Evolutionary conservation across 2,888 invertebrate genomes (phyloP), one percentile per base, ranked within the genome.

Genomic region (Uropetala carovei): DNA sequence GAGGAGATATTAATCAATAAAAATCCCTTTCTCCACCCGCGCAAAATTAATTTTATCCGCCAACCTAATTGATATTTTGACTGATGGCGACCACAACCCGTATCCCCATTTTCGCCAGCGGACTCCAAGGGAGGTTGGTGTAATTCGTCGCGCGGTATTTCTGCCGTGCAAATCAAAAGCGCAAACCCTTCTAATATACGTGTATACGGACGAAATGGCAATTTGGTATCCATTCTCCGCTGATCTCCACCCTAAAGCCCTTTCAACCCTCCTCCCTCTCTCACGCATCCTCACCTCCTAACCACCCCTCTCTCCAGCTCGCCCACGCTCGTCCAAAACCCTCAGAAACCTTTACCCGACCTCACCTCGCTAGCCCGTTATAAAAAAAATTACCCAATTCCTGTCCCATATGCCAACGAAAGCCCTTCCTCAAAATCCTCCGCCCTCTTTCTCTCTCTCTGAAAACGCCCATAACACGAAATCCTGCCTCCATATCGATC

Each of bases 401-500:
- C 27, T 75, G 22, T 75, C 75, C 11, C 75, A 27, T 27, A 27
- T 75, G 75, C 75, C 10, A 4, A 4, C 75, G 13, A 27, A 9
- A 13, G 27, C 68, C 27, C 11, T 75, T 75, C 75, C 27, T 4
- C 75, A 13, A 27, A 75, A 75, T 75, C 75, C 75, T 75, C 16
- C 13, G n/a, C 8, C 75, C 8, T 75, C 75, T 64, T 75, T 8
- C 13, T 1, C 8, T n/a, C 8, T 75, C 75, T 64, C 64, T n/a
- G 0, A 64, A 43, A 43, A 64, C n/a, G 64, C 5, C 64, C 68
- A 18, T 22, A n/a, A n/a, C 68, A 22, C 89, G n/a, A 68, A 89
- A 68, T 18, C 68, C 89, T 89, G 83, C 83, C 83, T 43, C 83
- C 22, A 64, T 89, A 89, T 89, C 89, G 89, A 89, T 89, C 89